Percentiles rank a stretch among this genome's conserved stretches.
Conservation (phyloP, 2,113 vertebrate genomes). For the Propithecus coquereli region DNA sequence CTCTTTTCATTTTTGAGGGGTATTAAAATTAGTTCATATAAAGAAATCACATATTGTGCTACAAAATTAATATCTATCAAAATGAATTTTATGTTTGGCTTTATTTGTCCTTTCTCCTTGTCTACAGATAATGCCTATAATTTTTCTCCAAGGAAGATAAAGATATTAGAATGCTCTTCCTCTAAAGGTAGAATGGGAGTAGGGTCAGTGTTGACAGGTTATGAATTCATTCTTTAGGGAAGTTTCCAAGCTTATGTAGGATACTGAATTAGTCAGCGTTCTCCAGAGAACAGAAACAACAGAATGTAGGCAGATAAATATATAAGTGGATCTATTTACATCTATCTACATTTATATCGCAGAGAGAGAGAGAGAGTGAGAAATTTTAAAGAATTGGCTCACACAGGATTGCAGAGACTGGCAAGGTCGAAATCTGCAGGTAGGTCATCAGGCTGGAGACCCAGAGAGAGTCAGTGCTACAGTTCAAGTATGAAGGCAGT, state of each 20-base stretch:
- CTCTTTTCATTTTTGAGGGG: not conserved
- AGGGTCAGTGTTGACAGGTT: not conserved
- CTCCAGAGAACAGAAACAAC: not conserved
- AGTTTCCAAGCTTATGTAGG: not conserved
- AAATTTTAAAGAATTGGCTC: not conserved
- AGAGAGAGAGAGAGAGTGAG: not conserved
- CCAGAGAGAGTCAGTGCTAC: not conserved
- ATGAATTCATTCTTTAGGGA: not conserved
- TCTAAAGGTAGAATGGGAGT: not conserved
- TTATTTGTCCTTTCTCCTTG: not conserved
- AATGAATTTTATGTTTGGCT: not conserved
- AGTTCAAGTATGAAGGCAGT: not conserved
- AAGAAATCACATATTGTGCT: not conserved
- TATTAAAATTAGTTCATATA: slow-evolving; percentile 24
- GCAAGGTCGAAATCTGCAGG: not conserved
- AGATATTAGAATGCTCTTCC: not conserved
- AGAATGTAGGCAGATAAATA: not conserved
- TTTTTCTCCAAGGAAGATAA: not conserved
- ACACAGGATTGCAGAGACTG: not conserved
- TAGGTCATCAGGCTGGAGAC: not conserved
- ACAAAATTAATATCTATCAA: not conserved
- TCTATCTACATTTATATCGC: not conserved
- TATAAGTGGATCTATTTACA: not conserved
- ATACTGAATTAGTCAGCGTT: not conserved
- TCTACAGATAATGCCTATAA: not conserved